These are phyloP conservation scores for Drosophila cracens DNA, from an alignment of 2,888 invertebrate species.

Conservation along the genomic window DNA sequence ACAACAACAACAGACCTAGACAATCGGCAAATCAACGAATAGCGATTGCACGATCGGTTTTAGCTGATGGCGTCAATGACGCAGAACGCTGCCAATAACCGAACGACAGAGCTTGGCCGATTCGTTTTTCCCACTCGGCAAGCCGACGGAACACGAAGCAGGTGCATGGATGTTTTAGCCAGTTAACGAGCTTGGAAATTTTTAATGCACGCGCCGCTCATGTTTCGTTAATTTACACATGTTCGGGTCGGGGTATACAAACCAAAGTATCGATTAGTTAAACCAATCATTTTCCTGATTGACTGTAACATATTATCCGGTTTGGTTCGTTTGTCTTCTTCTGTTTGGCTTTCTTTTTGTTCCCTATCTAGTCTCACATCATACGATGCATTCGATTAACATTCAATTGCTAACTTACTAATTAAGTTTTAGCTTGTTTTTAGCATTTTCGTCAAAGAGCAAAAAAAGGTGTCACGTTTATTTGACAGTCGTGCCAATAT, in stretches of 20 bases:
- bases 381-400: conserved; percentile 67
- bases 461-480: conserved; percentile 50
- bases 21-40: conserved; percentile 35
- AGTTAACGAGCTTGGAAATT: conserved; percentile 57
- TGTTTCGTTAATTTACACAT: conserved; percentile 57
- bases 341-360: conserved; percentile 31
- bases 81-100: conserved; percentile 26
- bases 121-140: neutral
- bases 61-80: conserved; percentile 44
- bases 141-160: conserved; percentile 6
- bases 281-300: conserved; percentile 53
- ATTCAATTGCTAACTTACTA: conserved; percentile 44
- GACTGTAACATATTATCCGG: conserved; percentile 34
- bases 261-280: conserved; percentile 24
- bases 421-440: conserved; percentile 42
- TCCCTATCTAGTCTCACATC: conserved; percentile 34
- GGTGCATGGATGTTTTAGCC: conserved; percentile 1
- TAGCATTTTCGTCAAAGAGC: neutral
- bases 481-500: conserved; percentile 19
- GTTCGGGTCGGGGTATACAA: conserved; percentile 1
- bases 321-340: conserved; percentile 17
- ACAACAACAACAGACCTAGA: conserved; percentile 29
- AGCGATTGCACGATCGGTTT: conserved; percentile 23
- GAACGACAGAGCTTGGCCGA: conserved; percentile 14
- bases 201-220: conserved; percentile 48